Conservation (phyloP, 2,888 invertebrate genomes). For the Hetaerina titia region DNA sequence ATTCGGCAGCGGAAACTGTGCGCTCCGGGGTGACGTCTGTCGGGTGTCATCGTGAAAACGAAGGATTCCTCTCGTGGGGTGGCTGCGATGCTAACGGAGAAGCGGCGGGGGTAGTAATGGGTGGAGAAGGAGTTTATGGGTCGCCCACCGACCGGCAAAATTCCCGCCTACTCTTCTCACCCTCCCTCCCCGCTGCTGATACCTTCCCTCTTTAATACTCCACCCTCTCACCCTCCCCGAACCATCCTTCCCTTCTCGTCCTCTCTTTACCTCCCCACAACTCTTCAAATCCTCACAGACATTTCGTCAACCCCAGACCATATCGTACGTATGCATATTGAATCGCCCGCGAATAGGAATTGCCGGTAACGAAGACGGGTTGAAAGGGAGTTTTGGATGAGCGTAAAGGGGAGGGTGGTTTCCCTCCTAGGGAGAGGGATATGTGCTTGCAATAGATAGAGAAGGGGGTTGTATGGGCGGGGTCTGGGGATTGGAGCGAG, state of each 20-base stretch:
- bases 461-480: slow-evolving; percentile 5
- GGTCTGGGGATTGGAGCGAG: not conserved
- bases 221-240: not conserved
- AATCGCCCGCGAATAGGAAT: slow-evolving; percentile 51
- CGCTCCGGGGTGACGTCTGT: not conserved
- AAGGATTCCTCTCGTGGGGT: not conserved
- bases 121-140: not conserved
- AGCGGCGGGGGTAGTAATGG: not conserved
- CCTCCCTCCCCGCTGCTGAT: not conserved
- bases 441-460: slow-evolving; percentile 14
- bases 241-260: not conserved
- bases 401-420: not conserved
- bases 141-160: not conserved
- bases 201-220: not conserved
- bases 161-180: not conserved
- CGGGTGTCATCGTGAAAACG: slow-evolving; percentile 12
- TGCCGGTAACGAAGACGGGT: slow-evolving; percentile 49
- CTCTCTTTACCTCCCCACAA: not conserved
- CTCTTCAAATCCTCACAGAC: not conserved
- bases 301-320: slow-evolving; percentile 6
- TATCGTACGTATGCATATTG: slow-evolving; percentile 52
- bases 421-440: not conserved
- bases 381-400: not conserved
- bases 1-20: not conserved
- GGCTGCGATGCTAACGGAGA: not conserved